Percentiles rank a stretch among this genome's conserved stretches.
Conservation (phyloP, 1,140 invertebrate species). For the Lepidurus arcticus region DNA sequence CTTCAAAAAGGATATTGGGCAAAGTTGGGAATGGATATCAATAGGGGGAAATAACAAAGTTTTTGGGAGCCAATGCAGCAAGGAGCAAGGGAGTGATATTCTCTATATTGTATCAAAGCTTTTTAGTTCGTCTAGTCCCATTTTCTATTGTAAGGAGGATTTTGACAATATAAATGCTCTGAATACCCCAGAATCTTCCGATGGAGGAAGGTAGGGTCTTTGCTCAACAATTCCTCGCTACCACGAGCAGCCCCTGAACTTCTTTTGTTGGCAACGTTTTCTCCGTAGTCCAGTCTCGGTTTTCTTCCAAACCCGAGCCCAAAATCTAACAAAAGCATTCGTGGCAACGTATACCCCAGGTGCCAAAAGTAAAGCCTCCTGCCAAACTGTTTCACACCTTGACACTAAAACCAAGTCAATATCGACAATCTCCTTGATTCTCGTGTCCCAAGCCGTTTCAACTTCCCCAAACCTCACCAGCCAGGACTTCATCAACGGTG, state of each 20-base stretch:
- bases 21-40: slow-evolving; percentile 10
- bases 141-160: background rate
- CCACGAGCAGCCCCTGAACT: background rate
- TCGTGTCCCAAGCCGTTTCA: too few species aligned
- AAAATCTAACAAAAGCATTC: background rate
- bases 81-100: slow-evolving; percentile 2
- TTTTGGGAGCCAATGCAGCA: background rate
- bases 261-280: background rate
- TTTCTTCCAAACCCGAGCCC: background rate
- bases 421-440: background rate
- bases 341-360: background rate
- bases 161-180: background rate
- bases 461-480: too few species aligned
- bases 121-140: background rate
- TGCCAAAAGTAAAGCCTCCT: background rate
- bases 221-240: too few species aligned
- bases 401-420: slow-evolving; percentile 18
- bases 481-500: background rate
- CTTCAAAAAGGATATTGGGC: background rate
- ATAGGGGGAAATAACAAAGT: background rate
- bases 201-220: background rate
- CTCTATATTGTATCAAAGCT: background rate
- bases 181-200: background rate
- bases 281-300: background rate
- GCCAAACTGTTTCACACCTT: slow-evolving; percentile 11